Evolutionary conservation across 2,113 vertebrate species (phyloP).

Genomic region (Lontra canadensis): DNA sequence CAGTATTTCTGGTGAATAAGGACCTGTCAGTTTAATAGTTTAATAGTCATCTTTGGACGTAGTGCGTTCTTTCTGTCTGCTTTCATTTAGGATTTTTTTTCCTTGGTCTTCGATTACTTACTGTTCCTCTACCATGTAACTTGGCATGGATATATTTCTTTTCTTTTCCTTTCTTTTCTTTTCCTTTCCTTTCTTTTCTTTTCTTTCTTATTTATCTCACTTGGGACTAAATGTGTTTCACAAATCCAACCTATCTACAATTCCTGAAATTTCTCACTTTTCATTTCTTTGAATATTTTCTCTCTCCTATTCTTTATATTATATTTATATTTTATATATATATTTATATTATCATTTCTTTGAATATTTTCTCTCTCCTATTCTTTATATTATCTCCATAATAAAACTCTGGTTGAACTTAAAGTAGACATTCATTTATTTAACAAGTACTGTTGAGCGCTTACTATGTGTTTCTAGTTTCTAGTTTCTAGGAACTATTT

Average conservation of each 20-base stretch:
- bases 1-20: background rate
- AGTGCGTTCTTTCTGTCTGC: background rate
- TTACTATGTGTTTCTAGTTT: background rate
- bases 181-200: background rate
- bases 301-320: background rate
- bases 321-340: background rate
- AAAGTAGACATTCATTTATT: background rate
- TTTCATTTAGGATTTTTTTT: background rate
- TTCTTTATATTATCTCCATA: background rate
- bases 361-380: background rate
- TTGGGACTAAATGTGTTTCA: background rate
- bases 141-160: background rate
- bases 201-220: background rate
- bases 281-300: background rate
- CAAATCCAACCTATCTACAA: background rate
- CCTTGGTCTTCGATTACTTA: background rate
- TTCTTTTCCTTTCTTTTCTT: background rate
- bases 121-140: background rate
- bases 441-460: background rate
- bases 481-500: background rate
- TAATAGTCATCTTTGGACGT: background rate
- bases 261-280: background rate
- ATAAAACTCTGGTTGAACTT: background rate
- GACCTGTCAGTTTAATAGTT: background rate
- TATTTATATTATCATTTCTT: background rate